phyloP scores from a whole-genome alignment of 2,113 vertebrate genomes.

The Daboia siamensis region DNA sequence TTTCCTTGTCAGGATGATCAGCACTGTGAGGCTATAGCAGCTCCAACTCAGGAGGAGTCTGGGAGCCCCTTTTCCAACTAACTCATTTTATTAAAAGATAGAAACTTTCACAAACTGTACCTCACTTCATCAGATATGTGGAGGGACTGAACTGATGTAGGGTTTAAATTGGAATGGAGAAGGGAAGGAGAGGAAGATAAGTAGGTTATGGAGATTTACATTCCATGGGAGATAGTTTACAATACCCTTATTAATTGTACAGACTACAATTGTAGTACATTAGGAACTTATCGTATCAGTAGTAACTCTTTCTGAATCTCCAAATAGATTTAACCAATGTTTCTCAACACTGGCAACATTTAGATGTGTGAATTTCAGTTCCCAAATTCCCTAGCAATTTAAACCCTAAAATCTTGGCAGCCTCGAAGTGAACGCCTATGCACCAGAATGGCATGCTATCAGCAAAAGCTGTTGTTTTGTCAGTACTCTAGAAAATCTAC shows the following conservation, averaged over 20 bases:
- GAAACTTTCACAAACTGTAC: neutral
- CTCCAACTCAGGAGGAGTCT: neutral
- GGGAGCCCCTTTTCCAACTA: neutral
- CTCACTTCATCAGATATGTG: neutral
- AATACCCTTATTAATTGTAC: neutral
- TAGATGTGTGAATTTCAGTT: neutral
- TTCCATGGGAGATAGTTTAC: neutral
- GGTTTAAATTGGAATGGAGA: neutral
- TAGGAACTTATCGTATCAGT: neutral
- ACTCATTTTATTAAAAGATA: neutral
- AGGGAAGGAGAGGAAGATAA: neutral
- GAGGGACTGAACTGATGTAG: neutral
- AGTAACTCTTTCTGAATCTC: neutral
- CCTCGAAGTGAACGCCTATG: neutral
- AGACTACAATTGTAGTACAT: neutral
- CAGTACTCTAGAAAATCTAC: neutral
- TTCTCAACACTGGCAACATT: neutral
- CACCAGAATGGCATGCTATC: too few species aligned
- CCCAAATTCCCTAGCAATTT: neutral
- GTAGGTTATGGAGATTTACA: neutral
- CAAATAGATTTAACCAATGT: neutral
- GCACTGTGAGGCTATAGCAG: neutral
- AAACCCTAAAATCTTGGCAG: neutral
- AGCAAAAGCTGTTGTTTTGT: neutral
- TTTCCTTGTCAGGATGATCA: neutral